Base-by-base conservation (phyloP, 1,140 invertebrate species). In the Drosophila nigrodunni region DNA sequence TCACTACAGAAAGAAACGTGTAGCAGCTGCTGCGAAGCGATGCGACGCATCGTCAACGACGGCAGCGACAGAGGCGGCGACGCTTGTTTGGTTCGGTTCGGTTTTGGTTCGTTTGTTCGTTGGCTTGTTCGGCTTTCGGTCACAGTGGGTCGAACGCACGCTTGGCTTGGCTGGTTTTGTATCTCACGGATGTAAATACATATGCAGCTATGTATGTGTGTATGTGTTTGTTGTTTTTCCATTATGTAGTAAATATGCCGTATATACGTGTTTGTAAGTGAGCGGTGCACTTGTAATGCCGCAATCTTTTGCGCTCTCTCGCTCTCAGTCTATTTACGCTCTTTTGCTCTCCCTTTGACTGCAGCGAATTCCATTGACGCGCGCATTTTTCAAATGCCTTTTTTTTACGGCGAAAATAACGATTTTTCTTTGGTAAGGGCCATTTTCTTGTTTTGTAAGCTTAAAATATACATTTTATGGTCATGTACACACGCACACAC, bases 361-460 rank as follows among this genome's bases (percentile, higher is more conserved):
- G 70, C 75, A 85, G 85, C 85, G 85, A 89, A 88, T 89, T 83
- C 82, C 70, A 80, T 80, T 83, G 78, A 78, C 80, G 85, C 85
- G 85, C 85, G 85, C 86, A 89, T 80, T 88, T 86, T 89, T 89
- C 71, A 89, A 89, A 88, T 85, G 78, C 39, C 67, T 85, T 80
- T 87, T 30, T 43, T 88, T 89, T 88, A 90, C 81, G 81, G 86
- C 85, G 86, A 85, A 89, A 89, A 78, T 89, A 89, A 89, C 81
- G 86, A 89, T 89, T 89, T 89, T 89, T 87, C 70, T 74, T 66
- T 47, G 80, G 64, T 54, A 39, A 39, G 34, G 35, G 21, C 46
- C 64, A 67, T 72, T 76, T 72, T 72, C 69, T 66, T 77, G 81
- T 85, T 85, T 77, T 86, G 78, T 85, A 77, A 64, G 80, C 80